Evolutionary conservation across 2,113 vertebrate species (phyloP), one percentile per base, ranked within the genome.

Genomic region (Ondatra zibethicus): DNA sequence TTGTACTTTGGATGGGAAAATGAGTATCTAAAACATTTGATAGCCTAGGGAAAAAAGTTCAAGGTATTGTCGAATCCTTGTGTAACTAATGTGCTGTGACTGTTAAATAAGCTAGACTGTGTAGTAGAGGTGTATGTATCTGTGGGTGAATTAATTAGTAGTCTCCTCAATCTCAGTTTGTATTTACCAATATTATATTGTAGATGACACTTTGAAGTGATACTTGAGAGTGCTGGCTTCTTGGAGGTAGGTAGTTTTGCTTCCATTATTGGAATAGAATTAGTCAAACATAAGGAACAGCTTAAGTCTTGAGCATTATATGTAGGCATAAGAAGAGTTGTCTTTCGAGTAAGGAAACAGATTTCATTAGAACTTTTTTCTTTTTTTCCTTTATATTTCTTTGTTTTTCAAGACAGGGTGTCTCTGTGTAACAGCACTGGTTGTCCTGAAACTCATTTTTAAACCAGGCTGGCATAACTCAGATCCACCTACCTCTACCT

Each of bases 321-420:
- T 96, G 7, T 17, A 70, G 82, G 29, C 94, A 70, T 50, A 23
- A 58, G 61, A 94, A 96, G 42, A 84, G 8, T 92, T 89, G 70
- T 93, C 58, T 81, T 93, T 96, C 82, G 4, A 42, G 31, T 68
- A 70, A 93, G 66, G 12, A 93, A 70, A 70, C 70, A 81, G 17
- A 77, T 58, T 96, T 91, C 50, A 84, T 3, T 93, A 94, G 75
- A 95, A 93, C 85, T 93, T 93, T 85, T 85, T 52, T 52, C 2
- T 5, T 58, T 19, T 58, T 58, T 58, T 19, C 17, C 47, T 47
- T 7, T 47, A 1, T 47, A 45, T 45, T 45, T 21, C 11, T 65
- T 65, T 65, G 25, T 27, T 65, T 65, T 29, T 29, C 10, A 12
- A 65, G 63, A 31, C 63, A 65, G 63, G 63, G 27, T 65, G 29